Evolutionary conservation across 30 jellyfish, hydroid and myxozoan genomes (phyloP), one percentile per base, ranked within the genome.

Genomic region (Hydractinia symbiolongicarpus): DNA sequence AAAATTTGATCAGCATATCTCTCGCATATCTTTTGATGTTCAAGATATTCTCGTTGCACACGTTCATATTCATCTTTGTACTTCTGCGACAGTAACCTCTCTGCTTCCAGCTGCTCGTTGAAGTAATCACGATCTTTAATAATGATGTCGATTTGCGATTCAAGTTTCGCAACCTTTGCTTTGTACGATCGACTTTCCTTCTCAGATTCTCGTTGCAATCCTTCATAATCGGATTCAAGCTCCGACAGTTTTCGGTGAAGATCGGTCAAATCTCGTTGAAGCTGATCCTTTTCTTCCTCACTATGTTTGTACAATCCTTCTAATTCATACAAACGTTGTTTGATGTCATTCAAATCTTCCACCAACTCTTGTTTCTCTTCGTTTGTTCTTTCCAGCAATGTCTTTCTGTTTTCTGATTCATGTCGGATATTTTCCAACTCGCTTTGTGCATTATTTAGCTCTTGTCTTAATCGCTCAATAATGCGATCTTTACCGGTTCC

Each of bases 21-120:
- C 61, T 93, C 99, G 84, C 99, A 93, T 64, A 93, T 87, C 96
- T 93, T 93, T 81, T 93, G 99, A 71, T 93, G 99, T 81, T 93
- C 99, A 5, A 93, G 84, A 61, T 93, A 93, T 67, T 93, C 99
- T 20, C 99, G 89, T 82, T 93, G 99, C n/a, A 93, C 94, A 55
- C 94, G 77, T 79, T 93, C 99, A 76, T 75, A 93, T 14, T 93
- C 99, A 72, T 93, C 99, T 51, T 93, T 87, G 85, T 93, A 93
- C 61, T 90, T 87, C 10, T 89, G 96, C 10, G 93, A 79, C 70
- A 40, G 81, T 80, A 79, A 71, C 73, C 99, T 62, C 71, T 93
- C 99, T 70, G 86, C 94, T 67, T 87, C 99, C n/a, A 93, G 90
- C 67, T 93, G 99, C 52, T 93, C 96, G 79, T 82, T 89, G 60